Percentiles rank a stretch among this genome's conserved stretches.
phyloP scores from a whole-genome alignment of 2,113 vertebrate species.

The Cranoglanis bouderius region DNA sequence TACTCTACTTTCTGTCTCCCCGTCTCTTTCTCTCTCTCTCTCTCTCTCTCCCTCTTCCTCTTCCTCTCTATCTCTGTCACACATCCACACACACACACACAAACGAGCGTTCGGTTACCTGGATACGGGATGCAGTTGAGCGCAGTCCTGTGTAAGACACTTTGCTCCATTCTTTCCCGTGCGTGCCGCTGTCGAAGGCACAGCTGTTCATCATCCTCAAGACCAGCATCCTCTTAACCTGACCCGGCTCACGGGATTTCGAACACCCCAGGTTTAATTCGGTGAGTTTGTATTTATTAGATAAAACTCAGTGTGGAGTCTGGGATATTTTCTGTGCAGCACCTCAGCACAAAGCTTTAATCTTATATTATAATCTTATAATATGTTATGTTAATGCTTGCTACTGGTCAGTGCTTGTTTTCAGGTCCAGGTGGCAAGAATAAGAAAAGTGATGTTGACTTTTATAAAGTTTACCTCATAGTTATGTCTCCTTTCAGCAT shows the following conservation, averaged over 20 bases:
- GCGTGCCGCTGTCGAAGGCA: neutral
- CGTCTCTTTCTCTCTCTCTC: neutral
- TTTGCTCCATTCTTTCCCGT: neutral
- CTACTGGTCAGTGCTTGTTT: neutral
- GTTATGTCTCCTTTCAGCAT: neutral
- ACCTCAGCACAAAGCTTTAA: neutral
- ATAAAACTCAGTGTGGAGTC: neutral
- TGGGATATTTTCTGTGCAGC: neutral
- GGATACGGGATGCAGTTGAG: constrained; percentile 41
- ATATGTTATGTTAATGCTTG: no score
- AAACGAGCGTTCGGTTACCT: constrained; percentile 37
- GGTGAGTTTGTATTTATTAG: constrained; percentile 16
- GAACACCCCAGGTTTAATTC: neutral
- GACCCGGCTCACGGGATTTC: neutral
- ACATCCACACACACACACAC: neutral
- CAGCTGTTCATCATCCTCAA: neutral
- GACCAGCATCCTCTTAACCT: neutral
- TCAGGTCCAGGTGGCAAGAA: neutral
- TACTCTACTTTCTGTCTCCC: constrained; percentile 37
- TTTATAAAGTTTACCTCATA: neutral
- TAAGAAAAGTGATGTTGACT: neutral
- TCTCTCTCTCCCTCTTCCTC: no score
- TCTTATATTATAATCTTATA: no score
- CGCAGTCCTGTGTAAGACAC: constrained; percentile 21
- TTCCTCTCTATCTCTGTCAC: neutral